Evolutionary conservation across 2,888 invertebrate genomes (phyloP).

Genomic region (Volucella zonaria): DNA sequence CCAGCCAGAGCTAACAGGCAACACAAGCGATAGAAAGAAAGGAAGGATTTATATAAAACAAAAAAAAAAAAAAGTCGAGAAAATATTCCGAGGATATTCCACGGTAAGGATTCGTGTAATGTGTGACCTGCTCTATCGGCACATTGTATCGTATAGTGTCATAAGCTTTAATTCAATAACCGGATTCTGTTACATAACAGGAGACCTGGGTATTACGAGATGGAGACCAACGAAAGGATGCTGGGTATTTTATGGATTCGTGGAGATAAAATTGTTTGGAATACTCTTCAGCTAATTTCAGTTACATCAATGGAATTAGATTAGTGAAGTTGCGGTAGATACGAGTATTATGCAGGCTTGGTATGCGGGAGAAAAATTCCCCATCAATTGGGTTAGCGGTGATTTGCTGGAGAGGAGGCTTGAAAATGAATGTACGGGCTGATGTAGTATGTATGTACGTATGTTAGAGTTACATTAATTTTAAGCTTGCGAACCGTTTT

Average conservation of each 20-base stretch:
- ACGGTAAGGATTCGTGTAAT: slow-evolving; percentile 24
- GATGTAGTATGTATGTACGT: too few species aligned
- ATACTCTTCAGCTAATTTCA: slow-evolving; percentile 55
- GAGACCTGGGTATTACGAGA: slow-evolving; percentile 3
- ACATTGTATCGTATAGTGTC: slow-evolving; percentile 54
- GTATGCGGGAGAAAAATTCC: not conserved
- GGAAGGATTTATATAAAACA: slow-evolving; percentile 2
- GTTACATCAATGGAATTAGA: slow-evolving; percentile 19
- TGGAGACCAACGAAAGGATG: slow-evolving; percentile 29
- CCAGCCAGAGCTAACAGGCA: not conserved
- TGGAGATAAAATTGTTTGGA: slow-evolving; percentile 38
- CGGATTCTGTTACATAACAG: slow-evolving; percentile 41
- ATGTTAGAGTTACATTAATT: too few species aligned
- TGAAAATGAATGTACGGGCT: too few species aligned
- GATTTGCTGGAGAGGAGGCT: too few species aligned
- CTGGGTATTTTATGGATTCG: slow-evolving; percentile 23
- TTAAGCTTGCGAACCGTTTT: too few species aligned
- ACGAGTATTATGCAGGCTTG: too few species aligned
- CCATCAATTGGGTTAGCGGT: too few species aligned
- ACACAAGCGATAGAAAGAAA: not conserved
- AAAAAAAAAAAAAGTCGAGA: not conserved
- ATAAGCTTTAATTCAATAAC: slow-evolving; percentile 67
- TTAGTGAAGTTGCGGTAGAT: not conserved
- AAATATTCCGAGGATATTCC: slow-evolving; percentile 2
- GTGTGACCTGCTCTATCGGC: slow-evolving; percentile 43